Percentiles rank a stretch among this genome's conserved stretches.
Evolutionary conservation across 2,888 invertebrate species (phyloP).

Genomic region (Cheilosia scutellata): DNA sequence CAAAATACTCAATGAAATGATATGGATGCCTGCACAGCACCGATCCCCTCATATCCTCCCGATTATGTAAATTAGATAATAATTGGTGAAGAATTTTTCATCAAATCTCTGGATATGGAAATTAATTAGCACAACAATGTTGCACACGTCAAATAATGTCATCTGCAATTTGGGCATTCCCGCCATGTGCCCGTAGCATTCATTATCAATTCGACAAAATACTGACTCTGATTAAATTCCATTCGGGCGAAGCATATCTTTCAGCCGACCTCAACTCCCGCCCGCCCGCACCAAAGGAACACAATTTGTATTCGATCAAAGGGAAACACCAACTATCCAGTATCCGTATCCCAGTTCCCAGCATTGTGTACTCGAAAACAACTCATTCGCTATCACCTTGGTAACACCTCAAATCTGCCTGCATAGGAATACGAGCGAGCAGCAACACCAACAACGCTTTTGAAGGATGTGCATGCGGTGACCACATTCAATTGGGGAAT

Average conservation of each 20-base stretch:
- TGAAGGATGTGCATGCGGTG: slow-evolving; percentile 66
- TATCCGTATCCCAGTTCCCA: background rate
- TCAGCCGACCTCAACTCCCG: background rate
- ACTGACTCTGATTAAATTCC: slow-evolving; percentile 60
- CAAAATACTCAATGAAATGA: too few relatives aligned
- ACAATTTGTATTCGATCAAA: slow-evolving; percentile 64
- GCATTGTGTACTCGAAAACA: background rate
- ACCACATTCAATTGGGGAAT: slow-evolving; percentile 50
- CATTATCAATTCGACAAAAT: slow-evolving; percentile 41
- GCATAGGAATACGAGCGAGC: slow-evolving; percentile 7
- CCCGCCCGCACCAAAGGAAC: slow-evolving; percentile 23
- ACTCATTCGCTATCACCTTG: slow-evolving; percentile 61
- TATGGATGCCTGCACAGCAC: too few relatives aligned
- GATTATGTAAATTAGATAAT: slow-evolving; percentile 15
- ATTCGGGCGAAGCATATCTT: slow-evolving; percentile 7
- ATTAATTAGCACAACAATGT: slow-evolving; percentile 50
- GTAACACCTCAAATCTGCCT: slow-evolving; percentile 47
- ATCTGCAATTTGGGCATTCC: slow-evolving; percentile 19
- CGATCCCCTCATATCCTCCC: background rate
- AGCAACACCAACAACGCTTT: background rate
- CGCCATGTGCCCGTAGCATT: slow-evolving; percentile 16
- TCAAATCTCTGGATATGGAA: slow-evolving; percentile 32
- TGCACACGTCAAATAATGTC: slow-evolving; percentile 36
- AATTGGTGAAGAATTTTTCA: slow-evolving; percentile 44
- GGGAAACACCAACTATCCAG: slow-evolving; percentile 60